Conservation (phyloP, 2,797 vertebrate species). For the Dermochelys coriacea region DNA sequence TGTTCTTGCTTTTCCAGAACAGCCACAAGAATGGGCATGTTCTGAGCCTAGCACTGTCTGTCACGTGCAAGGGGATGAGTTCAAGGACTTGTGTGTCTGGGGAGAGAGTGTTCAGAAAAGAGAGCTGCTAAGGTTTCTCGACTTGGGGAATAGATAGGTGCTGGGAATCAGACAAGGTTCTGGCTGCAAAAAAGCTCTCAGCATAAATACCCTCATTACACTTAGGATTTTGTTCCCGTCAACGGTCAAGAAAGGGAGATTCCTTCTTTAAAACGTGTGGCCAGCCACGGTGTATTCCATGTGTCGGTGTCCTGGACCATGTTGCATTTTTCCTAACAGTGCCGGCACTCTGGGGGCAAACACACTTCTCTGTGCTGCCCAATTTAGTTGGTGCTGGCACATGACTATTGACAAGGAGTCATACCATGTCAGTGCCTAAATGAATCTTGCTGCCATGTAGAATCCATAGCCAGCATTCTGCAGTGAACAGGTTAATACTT, state of each 20-base stretch:
- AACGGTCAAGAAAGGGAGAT: not conserved
- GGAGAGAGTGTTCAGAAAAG: not conserved
- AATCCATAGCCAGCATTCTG: not conserved
- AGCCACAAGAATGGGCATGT: too few species aligned
- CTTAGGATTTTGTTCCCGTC: not conserved
- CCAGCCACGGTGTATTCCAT: fast-evolving
- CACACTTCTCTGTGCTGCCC: not conserved
- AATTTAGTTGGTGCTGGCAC: not conserved
- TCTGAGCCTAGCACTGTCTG: not conserved
- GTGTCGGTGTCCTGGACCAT: not conserved
- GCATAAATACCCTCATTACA: fast-evolving
- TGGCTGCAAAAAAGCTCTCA: not conserved
- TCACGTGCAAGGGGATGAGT: not conserved
- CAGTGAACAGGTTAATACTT: not conserved
- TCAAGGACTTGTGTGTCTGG: not conserved
- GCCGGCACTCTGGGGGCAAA: not conserved
- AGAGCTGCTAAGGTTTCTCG: not conserved
- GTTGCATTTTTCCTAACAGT: not conserved
- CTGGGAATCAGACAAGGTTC: not conserved
- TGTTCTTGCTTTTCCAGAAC: too few species aligned
- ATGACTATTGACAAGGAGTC: not conserved
- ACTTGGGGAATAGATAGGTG: fast-evolving
- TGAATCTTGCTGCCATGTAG: fast-evolving
- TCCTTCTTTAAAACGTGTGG: not conserved
- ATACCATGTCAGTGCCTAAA: not conserved